Conservation (phyloP, 2,113 vertebrate species). For the Gorsachius goisagi region DNA sequence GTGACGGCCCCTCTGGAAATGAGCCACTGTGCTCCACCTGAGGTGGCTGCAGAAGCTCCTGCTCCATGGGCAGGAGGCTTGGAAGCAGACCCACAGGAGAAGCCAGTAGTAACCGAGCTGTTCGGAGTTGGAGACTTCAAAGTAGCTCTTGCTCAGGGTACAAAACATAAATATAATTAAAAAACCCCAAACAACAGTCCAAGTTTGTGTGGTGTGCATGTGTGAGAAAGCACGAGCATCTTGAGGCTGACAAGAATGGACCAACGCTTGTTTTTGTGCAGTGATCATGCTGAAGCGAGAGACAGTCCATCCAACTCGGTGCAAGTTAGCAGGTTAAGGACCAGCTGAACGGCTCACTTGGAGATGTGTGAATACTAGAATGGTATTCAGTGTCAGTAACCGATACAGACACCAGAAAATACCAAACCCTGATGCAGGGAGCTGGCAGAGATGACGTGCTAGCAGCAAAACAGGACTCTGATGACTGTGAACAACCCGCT, state of each 20-base stretch:
- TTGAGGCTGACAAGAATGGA: neutral
- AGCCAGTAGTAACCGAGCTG: neutral
- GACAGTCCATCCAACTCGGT: neutral
- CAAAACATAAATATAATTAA: neutral
- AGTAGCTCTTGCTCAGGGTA: neutral
- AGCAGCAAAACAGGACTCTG: neutral
- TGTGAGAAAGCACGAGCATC: neutral
- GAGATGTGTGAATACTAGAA: neutral
- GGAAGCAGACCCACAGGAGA: neutral
- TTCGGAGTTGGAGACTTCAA: neutral
- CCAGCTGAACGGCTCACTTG: accelerated
- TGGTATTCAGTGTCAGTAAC: neutral
- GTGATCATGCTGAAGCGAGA: neutral
- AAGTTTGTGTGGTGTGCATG: neutral
- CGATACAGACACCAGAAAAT: neutral
- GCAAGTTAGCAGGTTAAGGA: neutral
- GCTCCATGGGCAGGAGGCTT: neutral
- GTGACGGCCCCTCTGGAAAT: neutral
- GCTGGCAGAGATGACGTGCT: neutral
- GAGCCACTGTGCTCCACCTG: neutral
- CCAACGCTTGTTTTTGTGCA: neutral
- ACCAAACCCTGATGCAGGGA: neutral
- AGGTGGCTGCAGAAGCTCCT: neutral
- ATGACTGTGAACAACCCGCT: neutral
- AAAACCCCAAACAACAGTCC: neutral